These are phyloP conservation scores for Mugil cephalus DNA, from an alignment of 2,113 vertebrate species.

Conservation along the genomic window DNA sequence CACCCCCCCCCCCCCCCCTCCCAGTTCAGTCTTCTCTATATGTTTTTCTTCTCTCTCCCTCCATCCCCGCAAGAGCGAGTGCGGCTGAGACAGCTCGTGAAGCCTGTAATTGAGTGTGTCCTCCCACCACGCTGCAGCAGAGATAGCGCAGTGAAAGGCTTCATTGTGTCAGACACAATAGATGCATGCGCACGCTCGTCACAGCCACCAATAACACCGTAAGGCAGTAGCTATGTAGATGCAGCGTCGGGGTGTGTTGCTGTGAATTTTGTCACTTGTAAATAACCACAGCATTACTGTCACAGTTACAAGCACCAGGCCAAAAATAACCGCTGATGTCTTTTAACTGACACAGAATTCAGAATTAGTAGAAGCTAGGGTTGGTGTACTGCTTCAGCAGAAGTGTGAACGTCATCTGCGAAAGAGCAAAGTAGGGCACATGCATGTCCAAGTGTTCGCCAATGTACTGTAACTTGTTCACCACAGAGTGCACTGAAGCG, in stretches of 20 bases:
- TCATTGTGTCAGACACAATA: conserved; percentile 74
- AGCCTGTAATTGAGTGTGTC: conserved; percentile 85
- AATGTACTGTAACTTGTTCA: neutral
- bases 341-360: neutral
- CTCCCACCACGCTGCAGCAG: conserved; percentile 77
- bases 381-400: neutral
- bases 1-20: neutral
- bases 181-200: conserved; percentile 55
- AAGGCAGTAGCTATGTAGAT: conserved; percentile 12
- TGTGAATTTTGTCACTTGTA: neutral
- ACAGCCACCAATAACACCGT: conserved; percentile 17
- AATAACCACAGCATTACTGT: neutral
- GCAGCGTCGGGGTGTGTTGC: neutral
- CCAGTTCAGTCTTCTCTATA: conserved; percentile 3
- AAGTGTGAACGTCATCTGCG: neutral
- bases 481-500: neutral
- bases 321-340: neutral
- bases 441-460: neutral
- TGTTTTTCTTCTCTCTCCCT: neutral
- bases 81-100: conserved; percentile 56
- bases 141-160: conserved; percentile 59
- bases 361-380: neutral
- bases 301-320: neutral
- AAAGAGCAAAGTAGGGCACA: neutral
- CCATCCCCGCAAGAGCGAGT: conserved; percentile 9